phyloP scores from a whole-genome alignment of 1,140 invertebrate species.

The Hesperophylax magnus region DNA sequence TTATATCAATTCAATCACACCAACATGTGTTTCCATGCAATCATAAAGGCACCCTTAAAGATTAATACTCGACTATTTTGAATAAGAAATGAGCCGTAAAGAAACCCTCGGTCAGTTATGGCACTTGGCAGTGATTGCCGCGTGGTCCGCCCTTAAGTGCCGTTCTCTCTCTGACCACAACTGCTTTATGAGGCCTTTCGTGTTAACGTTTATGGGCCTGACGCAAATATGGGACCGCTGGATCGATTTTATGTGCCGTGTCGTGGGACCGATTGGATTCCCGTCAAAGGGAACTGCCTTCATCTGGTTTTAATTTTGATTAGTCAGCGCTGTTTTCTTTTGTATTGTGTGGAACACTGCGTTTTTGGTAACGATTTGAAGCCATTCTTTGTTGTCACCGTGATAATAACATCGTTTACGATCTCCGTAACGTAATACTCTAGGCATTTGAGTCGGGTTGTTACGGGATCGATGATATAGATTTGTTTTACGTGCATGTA shows the following conservation, averaged over 20 bases:
- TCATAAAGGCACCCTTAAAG: too few relatives aligned
- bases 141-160: background rate
- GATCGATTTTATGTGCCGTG: background rate
- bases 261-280: background rate
- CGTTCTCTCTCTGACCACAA: background rate
- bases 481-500: too few relatives aligned
- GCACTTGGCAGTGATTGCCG: background rate
- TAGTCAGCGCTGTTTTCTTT: background rate
- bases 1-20: too few relatives aligned
- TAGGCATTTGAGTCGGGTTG: too few relatives aligned
- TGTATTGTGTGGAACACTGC: background rate
- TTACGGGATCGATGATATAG: too few relatives aligned
- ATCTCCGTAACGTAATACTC: too few relatives aligned
- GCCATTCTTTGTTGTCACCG: background rate
- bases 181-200: background rate
- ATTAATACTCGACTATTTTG: too few relatives aligned
- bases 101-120: background rate
- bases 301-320: background rate
- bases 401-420: background rate
- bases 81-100: background rate
- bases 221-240: slow-evolving; percentile 12
- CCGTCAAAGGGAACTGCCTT: background rate
- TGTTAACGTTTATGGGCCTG: slow-evolving; percentile 7
- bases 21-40: too few relatives aligned
- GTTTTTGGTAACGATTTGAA: slow-evolving; percentile 5